Evolutionary conservation across 2,113 vertebrate genomes (phyloP), one percentile per base, ranked within the genome.

Genomic region (Pelecanus crispus): DNA sequence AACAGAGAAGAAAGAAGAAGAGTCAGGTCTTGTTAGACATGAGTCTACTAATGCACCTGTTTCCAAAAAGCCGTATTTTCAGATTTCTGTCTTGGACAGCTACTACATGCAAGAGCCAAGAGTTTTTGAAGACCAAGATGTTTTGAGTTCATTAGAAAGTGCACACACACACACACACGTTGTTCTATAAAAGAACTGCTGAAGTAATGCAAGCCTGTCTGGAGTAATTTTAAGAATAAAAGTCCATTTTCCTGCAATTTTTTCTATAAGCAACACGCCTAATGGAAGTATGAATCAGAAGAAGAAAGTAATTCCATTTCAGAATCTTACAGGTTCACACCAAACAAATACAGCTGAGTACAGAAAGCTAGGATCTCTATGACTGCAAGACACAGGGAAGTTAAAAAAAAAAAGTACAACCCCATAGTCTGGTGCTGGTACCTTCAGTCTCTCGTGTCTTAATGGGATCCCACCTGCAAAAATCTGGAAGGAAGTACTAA

Each of bases 141-240:
- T 68, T 79, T 55, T 91, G 31, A 91, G 38, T 47, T 79, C 22
- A 67, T 84, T 88, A 81, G n/a, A 58, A 87, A 84, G 36, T 20
- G 6, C 10, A 8, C 9, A 16, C 14, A 25, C 5, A 13, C 17
- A 25, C 5, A 62, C 0, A 6, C 1, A 6, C 59, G 32, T 20
- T 59, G 12, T 72, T 77, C n/a, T 42, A 31, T 61, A 85, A 65
- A 90, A 91, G 34, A 88, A 28, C 2, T 36, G n/a, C 0, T 65
- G 17, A 61, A 44, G 81, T 67, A 74, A 44, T 24, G 17, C 49
- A 74, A 87, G 42, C 34, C 63, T 53, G 6, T 17, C n/a, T 74
- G 28, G 13, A 50, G 18, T 67, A 73, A 50, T 83, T 70, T 67
- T 67, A 73, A 32, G 29, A 62, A n/a, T 21, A 28, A 7, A 58